Evolutionary conservation across 2,797 vertebrate species (phyloP).

Genomic region (Enteromius treurensis): DNA sequence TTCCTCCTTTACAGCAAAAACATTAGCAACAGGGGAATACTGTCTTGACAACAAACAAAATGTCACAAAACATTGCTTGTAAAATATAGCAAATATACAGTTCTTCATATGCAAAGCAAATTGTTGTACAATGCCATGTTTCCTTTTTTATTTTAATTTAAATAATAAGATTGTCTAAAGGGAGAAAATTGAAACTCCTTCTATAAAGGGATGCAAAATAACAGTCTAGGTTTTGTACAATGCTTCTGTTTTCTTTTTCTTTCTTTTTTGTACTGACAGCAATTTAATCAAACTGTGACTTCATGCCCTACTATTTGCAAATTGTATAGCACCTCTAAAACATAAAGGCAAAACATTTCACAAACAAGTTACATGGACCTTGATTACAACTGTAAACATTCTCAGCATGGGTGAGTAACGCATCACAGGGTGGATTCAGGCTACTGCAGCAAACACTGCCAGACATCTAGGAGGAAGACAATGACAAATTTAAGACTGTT

Average conservation of each 20-base stretch:
- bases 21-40: slow-evolving; percentile 46
- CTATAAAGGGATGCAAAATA: slow-evolving; percentile 49
- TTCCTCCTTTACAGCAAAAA: slow-evolving; percentile 44
- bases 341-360: slow-evolving; percentile 75
- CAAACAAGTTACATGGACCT: slow-evolving; percentile 77
- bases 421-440: slow-evolving; percentile 67
- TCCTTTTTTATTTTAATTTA: slow-evolving; percentile 22
- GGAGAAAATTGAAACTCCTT: slow-evolving; percentile 61
- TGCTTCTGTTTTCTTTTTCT: slow-evolving; percentile 59
- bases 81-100: slow-evolving; percentile 38
- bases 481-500: slow-evolving; percentile 64
- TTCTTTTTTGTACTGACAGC: slow-evolving; percentile 62
- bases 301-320: slow-evolving; percentile 71
- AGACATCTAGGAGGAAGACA: slow-evolving; percentile 67
- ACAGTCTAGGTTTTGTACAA: slow-evolving; percentile 51
- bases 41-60: slow-evolving; percentile 46
- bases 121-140: slow-evolving; percentile 10
- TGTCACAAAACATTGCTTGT: slow-evolving; percentile 36
- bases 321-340: slow-evolving; percentile 75
- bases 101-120: slow-evolving; percentile 20
- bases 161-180: slow-evolving; percentile 30
- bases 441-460: slow-evolving; percentile 63
- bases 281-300: slow-evolving; percentile 71
- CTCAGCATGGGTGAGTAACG: slow-evolving; percentile 75
- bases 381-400: slow-evolving; percentile 78